phyloP scores from a whole-genome alignment of 2,888 invertebrate genomes.

The Rhaphigaster nebulosa region DNA sequence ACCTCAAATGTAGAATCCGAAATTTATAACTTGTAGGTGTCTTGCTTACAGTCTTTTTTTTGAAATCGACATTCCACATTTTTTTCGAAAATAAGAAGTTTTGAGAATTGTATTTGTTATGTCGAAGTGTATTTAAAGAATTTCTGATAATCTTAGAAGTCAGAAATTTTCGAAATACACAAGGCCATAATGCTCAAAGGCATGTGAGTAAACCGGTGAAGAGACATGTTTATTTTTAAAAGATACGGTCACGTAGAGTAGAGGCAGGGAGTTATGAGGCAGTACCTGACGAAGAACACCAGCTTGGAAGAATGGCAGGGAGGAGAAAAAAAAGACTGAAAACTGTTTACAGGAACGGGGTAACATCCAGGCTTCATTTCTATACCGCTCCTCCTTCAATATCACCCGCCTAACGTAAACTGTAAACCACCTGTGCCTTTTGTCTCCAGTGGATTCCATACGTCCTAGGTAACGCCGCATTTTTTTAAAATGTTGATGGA shows the following conservation, averaged over 20 bases:
- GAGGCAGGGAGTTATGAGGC: not conserved
- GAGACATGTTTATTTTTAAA: conserved; percentile 6
- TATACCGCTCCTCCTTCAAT: not conserved
- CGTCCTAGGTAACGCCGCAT: not conserved
- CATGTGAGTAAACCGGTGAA: not conserved
- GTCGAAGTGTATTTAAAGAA: too few relatives aligned
- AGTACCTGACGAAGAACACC: conserved; percentile 8
- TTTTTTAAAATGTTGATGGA: not conserved
- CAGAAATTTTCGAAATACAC: too few relatives aligned
- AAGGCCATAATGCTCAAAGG: not conserved
- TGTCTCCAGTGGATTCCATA: not conserved
- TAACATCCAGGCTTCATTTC: not conserved
- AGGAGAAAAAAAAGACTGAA: not conserved
- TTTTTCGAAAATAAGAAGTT: too few relatives aligned
- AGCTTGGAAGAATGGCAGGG: conserved; percentile 10
- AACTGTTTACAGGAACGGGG: conserved; percentile 6
- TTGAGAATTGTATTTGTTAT: too few relatives aligned
- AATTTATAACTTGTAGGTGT: too few relatives aligned
- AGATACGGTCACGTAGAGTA: conserved; percentile 1
- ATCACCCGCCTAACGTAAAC: not conserved
- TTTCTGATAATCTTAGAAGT: too few relatives aligned
- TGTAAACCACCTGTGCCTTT: not conserved
- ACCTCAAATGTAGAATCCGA: too few relatives aligned
- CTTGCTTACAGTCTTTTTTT: too few relatives aligned
- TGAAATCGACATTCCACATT: too few relatives aligned